Base-by-base conservation (phyloP, 2,113 vertebrate species). In the Megaceryle torquata region DNA sequence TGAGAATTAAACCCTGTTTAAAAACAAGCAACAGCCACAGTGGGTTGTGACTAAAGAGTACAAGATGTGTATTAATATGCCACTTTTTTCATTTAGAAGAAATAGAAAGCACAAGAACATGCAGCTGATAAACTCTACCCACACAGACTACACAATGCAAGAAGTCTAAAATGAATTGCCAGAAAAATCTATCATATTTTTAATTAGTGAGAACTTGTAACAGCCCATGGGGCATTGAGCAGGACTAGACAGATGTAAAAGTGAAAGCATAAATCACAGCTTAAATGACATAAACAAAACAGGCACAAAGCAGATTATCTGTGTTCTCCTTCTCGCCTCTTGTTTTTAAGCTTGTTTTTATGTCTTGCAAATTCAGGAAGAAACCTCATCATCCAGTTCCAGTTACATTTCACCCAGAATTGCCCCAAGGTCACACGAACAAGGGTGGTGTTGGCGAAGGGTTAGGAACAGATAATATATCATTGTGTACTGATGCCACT, bases 401-500 rank as follows among this genome's bases (percentile, higher is more conserved):
- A 46, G 15, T 70, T 60, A 28, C 21, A 46, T 46, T 91, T 91
- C 3, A 10, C 61, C 14, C 53, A 61, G 33, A 65, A 76, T 70
- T 96, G 69, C 48, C 44, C 59, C 35, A 77, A 76, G 90, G 65
- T 92, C 92, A 79, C 46, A 78, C 0, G 1, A 69, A 93, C 94
- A 57, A 70, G 51, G 22, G 19, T 26, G 59, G 37, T 7, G 7
- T 14, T 11, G 2, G 54, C 9, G 4, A 83, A 63, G 16, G 29
- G 31, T n/a, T 89, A 72, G 74, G 54, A 93, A 93, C 13, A 67
- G 68, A 68, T 88, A 71, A 79, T 88, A 84, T 54, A 96, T 95
- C 54, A 67, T 19, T 78, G 43, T 33, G 37, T 74, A 31, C 56
- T 61, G 80, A 86, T 91, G 65, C 70, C 79, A 82, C 53, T 43